Evolutionary conservation across 2,113 vertebrate genomes (phyloP).

Genomic region (Aspidoscelis tigris): DNA sequence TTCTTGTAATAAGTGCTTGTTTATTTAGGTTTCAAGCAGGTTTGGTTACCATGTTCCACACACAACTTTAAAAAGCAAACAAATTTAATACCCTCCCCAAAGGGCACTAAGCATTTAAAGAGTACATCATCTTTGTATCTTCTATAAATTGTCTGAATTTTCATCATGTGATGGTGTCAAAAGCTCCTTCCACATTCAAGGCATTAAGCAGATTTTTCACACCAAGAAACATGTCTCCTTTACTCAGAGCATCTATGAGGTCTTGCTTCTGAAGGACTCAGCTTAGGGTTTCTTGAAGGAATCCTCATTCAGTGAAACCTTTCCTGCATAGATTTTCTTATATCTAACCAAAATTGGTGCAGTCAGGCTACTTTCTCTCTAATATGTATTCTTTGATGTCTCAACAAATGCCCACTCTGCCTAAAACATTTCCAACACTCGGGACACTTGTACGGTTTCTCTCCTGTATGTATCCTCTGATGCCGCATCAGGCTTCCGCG

Average conservation of each 20-base stretch:
- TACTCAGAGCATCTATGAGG: slow-evolving; percentile 8
- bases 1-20: too few relatives aligned
- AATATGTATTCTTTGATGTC: not conserved
- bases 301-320: not conserved
- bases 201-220: not conserved
- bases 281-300: slow-evolving; percentile 7
- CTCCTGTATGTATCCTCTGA: not conserved
- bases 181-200: too few relatives aligned
- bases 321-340: not conserved
- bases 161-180: too few relatives aligned
- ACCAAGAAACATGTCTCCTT: not conserved
- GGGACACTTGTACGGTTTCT: not conserved
- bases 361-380: not conserved
- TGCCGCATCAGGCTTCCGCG: not conserved
- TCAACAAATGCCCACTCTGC: not conserved
- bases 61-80: too few relatives aligned
- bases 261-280: slow-evolving; percentile 8
- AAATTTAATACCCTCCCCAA: too few relatives aligned
- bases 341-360: not conserved
- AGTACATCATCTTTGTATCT: too few relatives aligned
- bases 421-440: not conserved
- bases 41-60: too few relatives aligned
- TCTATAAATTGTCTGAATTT: too few relatives aligned
- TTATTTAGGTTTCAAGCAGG: too few relatives aligned
- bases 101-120: too few relatives aligned